Evolutionary conservation across 2,888 invertebrate species (phyloP).

Genomic region (Cecidostiba fungosa): DNA sequence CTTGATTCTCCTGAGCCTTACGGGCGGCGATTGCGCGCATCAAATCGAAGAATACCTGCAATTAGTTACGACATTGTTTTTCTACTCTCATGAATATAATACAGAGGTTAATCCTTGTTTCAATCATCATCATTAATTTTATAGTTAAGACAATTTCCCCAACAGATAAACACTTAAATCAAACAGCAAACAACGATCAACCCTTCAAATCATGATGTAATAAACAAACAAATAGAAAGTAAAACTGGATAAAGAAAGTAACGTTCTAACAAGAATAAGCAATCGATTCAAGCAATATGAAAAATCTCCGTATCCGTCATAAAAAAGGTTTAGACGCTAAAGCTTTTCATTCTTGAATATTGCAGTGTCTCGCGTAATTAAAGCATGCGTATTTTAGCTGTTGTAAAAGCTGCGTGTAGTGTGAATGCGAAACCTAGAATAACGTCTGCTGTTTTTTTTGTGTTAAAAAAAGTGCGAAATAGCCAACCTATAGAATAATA

Average conservation of each 20-base stretch:
- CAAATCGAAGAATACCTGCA: constrained; percentile 98
- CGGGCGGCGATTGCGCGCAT: constrained; percentile 99
- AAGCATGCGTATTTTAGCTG: constrained; percentile 51
- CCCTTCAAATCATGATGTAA: constrained; percentile 1
- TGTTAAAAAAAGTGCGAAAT: constrained; percentile 64
- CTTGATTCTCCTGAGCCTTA: constrained; percentile 95
- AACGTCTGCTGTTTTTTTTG: constrained; percentile 28
- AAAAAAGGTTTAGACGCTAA: background rate
- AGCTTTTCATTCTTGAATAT: constrained; percentile 41
- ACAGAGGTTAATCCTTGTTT: background rate
- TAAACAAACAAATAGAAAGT: constrained; percentile 12
- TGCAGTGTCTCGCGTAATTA: constrained; percentile 37
- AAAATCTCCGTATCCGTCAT: background rate
- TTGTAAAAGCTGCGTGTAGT: constrained; percentile 52
- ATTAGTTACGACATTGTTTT: constrained; percentile 62
- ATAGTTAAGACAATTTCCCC: background rate
- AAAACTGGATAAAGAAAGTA: constrained; percentile 22
- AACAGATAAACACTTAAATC: background rate
- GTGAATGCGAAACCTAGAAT: constrained; percentile 33
- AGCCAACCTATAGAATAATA: constrained; percentile 90
- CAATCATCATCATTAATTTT: background rate
- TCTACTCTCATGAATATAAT: background rate
- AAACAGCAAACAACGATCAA: background rate
- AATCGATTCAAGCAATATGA: constrained; percentile 17
- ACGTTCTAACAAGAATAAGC: constrained; percentile 7